Percentiles rank a stretch among this genome's conserved stretches.
phyloP scores from a whole-genome alignment of 2,797 vertebrate genomes.

The Chaunax sp. region DNA sequence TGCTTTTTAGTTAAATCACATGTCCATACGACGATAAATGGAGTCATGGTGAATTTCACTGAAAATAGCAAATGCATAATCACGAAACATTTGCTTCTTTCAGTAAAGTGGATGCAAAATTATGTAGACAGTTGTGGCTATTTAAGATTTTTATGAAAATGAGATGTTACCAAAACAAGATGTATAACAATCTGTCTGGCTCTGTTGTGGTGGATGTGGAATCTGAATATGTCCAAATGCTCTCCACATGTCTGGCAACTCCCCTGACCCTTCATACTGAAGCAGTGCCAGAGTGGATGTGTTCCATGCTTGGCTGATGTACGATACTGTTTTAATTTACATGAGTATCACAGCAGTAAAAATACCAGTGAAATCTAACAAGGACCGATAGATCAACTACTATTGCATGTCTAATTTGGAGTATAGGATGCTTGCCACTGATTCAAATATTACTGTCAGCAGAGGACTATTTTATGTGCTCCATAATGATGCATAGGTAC shows the following conservation, averaged over 20 bases:
- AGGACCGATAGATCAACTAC: conserved; percentile 26
- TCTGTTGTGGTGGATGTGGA: conserved; percentile 70
- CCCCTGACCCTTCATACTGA: conserved; percentile 65
- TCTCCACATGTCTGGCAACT: conserved; percentile 78
- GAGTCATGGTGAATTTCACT: conserved; percentile 27
- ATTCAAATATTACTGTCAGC: conserved; percentile 35
- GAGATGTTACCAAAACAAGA: conserved; percentile 72
- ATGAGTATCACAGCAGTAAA: conserved; percentile 43
- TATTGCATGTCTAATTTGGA: conserved; percentile 40
- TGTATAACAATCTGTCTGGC: conserved; percentile 60
- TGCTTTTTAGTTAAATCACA: conserved; percentile 18
- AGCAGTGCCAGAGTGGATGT: conserved; percentile 51
- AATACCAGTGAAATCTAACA: conserved; percentile 41
- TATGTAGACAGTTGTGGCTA: conserved; percentile 49
- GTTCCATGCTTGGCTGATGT: conserved; percentile 33
- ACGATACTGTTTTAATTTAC: conserved; percentile 48
- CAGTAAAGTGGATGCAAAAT: conserved; percentile 47
- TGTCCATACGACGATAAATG: conserved; percentile 11
- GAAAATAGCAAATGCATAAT: conserved; percentile 36
- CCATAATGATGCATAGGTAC: conserved; percentile 43
- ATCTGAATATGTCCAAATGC: conserved; percentile 72
- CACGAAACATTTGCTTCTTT: conserved; percentile 41
- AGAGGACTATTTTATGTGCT: conserved; percentile 39
- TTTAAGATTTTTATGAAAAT: conserved; percentile 65
- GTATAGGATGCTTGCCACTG: conserved; percentile 34